Base-by-base conservation (phyloP, 2,888 invertebrate genomes). In the Caenorhabditis wallacei region DNA sequence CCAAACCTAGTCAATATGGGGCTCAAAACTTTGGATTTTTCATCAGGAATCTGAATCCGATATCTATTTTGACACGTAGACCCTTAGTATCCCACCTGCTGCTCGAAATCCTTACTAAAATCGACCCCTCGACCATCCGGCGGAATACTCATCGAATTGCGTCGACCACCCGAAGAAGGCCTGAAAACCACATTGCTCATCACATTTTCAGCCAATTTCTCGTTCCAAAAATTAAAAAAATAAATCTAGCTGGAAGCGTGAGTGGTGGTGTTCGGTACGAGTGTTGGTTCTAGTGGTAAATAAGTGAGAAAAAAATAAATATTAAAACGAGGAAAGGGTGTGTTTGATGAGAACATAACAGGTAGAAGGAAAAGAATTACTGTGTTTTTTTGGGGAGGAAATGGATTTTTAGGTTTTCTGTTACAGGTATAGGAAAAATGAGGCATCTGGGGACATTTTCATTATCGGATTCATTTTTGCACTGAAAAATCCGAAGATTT, bases 81-180 rank as follows among this genome's bases (percentile, higher is more conserved):
- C 30, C 30, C 30, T 30, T 30, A 8, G 30, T 53, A 1, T 22
- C 57, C 11, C 5, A 81, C 78, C 63, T 84, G 86, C 37, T 88
- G 88, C 53, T 88, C 88, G 40, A 89, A 89, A 54, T 89, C 89
- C 56, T 89, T 89, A n/a, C 79, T 84, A 30, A 88, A 82, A 61
- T 89, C 89, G 5, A 88, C 84, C 30, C 89, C 89, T 30, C 88
- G 40, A 5, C 88, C 89, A 82, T 89, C 89, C 10, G 89, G 88
- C 16, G 89, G 89, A 61, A 89, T 89, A 18, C 84, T 84, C 86
- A 90, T 82, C 53, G 89, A 89, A 57, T 88, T 87, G 16, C 88
- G 63, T 2, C 90, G 78, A 43, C 88, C 86, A 18, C 87, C 84
- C 2, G 82, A 83, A 3, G 87, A 88, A 20, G 88, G 88, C 88